Evolutionary conservation across 2,113 vertebrate genomes (phyloP).

Genomic region (Dasyprocta punctata): DNA sequence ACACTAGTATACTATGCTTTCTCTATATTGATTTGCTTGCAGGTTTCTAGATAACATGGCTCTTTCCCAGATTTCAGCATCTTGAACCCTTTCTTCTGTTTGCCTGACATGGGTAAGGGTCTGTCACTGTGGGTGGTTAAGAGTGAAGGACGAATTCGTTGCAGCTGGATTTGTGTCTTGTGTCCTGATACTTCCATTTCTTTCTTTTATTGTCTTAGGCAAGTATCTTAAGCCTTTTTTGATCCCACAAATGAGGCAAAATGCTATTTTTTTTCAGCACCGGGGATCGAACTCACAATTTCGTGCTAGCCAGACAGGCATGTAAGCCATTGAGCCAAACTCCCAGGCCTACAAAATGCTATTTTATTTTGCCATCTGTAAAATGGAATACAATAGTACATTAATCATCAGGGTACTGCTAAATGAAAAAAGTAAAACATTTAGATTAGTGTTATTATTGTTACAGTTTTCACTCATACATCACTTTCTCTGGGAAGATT

Average conservation of each 20-base stretch:
- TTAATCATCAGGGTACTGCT: neutral
- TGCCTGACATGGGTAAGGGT: neutral
- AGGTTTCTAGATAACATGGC: neutral
- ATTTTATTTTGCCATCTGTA: neutral
- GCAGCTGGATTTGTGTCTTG: neutral
- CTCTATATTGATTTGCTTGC: neutral
- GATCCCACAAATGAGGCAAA: rapidly evolving
- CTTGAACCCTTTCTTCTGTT: neutral
- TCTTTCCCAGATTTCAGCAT: neutral
- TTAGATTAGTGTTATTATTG: neutral
- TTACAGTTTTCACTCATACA: neutral
- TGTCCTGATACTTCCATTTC: neutral
- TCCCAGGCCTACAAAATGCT: too few species aligned
- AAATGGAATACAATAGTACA: neutral
- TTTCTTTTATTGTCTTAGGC: neutral
- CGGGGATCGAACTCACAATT: too few species aligned
- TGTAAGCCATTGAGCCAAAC: too few species aligned
- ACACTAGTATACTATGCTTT: neutral
- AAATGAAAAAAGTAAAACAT: neutral
- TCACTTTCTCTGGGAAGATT: neutral
- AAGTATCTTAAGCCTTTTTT: neutral
- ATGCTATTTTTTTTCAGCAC: neutral
- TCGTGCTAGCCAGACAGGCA: too few species aligned
- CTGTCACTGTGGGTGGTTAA: neutral
- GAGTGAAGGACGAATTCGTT: neutral